Evolutionary conservation across 2,113 vertebrate genomes (phyloP), one percentile per base, ranked within the genome.

Genomic region (Ascaphus truei): DNA sequence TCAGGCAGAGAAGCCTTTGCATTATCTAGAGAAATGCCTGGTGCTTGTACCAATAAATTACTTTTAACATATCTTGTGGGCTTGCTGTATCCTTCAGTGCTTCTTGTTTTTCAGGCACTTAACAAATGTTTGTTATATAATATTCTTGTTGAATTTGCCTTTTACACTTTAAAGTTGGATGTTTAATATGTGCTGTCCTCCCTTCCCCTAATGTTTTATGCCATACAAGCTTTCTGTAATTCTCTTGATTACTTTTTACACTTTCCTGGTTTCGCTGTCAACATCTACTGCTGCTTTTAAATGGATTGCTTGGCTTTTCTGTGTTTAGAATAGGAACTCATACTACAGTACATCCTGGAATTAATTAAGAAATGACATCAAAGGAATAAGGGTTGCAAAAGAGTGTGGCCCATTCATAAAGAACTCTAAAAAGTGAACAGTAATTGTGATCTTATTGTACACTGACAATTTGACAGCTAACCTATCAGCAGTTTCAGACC

Each of bases 171-270:
- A 23, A 22, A 57, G 15, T 8, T 39, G 27, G 25, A 39, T 59
- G 15, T 26, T 39, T 41, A 39, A 59, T 39, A 41, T 27, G 25
- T 59, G 29, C 23, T 41, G 36, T 39, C 34, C 23, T 59, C 34
- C 57, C 23, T 41, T 59, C 27, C 37, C 23, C 12, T 37, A 23
- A 41, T 27, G 13, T 41, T 58, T 59, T 59, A 59, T 59, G 34
- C 41, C 41, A 39, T 59, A n/a, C n/a, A n/a, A n/a, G n/a, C n/a
- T n/a, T n/a, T n/a, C n/a, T n/a, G n/a, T 41, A 59, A 41, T 59
- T 59, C 36, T 26, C 41, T 27, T 59, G 34, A 59, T 59, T 41
- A 41, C 57, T 41, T 59, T 59, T 41, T 27, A 41, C 57, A 59
- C 23, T 59, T 41, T 13, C 36, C 4, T 27, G n/a, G n/a, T 27